Evolutionary conservation across 1,140 invertebrate genomes (phyloP).

Genomic region (Cecropterus lyciades): DNA sequence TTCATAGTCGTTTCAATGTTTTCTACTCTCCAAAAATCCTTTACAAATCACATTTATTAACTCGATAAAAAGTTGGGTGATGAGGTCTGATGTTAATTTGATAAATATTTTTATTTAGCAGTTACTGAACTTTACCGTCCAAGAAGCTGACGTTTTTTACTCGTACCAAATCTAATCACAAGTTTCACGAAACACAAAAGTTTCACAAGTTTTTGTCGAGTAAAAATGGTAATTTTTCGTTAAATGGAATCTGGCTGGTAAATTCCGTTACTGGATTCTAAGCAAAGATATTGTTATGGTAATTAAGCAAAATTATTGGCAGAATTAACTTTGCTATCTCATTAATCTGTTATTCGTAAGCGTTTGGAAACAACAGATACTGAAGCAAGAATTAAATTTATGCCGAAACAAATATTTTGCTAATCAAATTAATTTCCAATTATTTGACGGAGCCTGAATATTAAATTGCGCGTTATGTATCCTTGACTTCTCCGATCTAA

Average conservation of each 20-base stretch:
- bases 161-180: constrained; percentile 20
- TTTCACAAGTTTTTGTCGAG: not conserved
- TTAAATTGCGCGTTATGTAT: too few species aligned
- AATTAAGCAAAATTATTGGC: constrained; percentile 20
- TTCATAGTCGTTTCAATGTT: too few species aligned
- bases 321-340: constrained; percentile 12
- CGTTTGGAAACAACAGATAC: constrained; percentile 3
- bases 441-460: too few species aligned
- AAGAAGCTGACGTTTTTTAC: constrained; percentile 11
- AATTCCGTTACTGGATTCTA: not conserved
- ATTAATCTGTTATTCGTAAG: constrained; percentile 18
- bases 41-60: too few species aligned
- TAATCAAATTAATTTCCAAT: constrained; percentile 15
- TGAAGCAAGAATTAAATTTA: constrained; percentile 16
- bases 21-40: not conserved
- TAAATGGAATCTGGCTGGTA: too few species aligned
- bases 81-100: constrained; percentile 6
- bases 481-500: too few species aligned
- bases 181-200: constrained; percentile 20
- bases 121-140: too few species aligned
- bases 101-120: constrained; percentile 15
- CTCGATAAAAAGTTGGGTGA: too few species aligned
- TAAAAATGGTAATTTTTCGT: constrained; percentile 9
- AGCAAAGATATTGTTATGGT: constrained; percentile 16
- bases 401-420: constrained; percentile 20